These are phyloP conservation scores for Tetheella fluctuosa DNA, from an alignment of 2,888 invertebrate genomes.

Conservation along the genomic window DNA sequence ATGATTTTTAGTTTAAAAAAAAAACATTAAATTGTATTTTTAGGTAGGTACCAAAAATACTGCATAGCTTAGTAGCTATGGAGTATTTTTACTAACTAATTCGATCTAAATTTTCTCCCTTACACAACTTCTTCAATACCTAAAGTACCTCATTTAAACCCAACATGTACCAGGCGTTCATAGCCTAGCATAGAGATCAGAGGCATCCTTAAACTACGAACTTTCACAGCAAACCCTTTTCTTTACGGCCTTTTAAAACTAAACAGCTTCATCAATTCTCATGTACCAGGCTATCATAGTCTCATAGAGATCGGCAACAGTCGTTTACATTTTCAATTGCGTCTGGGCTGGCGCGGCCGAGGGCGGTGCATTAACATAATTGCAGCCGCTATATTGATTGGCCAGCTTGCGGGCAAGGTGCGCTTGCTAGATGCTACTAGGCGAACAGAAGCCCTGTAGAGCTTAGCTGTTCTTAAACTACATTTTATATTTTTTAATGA, in stretches of 20 bases:
- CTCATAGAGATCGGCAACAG: conserved; percentile 53
- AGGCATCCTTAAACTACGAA: conserved; percentile 28
- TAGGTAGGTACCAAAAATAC: too few species aligned
- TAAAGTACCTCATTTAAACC: neutral
- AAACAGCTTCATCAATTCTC: conserved; percentile 42
- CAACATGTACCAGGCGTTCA: conserved; percentile 20
- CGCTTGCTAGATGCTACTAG: conserved; percentile 46
- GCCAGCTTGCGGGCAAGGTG: conserved; percentile 56
- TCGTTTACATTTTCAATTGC: conserved; percentile 76
- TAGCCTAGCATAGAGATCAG: conserved; percentile 27
- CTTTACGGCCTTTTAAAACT: conserved; percentile 43
- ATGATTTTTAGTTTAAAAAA: neutral
- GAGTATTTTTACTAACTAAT: too few species aligned
- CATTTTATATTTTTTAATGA: neutral
- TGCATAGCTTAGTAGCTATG: too few species aligned
- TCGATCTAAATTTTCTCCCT: neutral
- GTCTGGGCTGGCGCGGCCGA: conserved; percentile 59
- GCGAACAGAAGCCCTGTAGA: conserved; percentile 38
- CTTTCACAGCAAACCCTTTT: conserved; percentile 32
- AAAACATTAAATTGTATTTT: too few species aligned
- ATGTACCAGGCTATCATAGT: conserved; percentile 56
- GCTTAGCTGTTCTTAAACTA: conserved; percentile 11
- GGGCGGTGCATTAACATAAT: conserved; percentile 81
- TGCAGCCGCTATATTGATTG: conserved; percentile 80
- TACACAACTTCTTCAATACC: neutral